Conservation (phyloP, 2,888 invertebrate genomes). For the Ormyrus nitidulus region DNA sequence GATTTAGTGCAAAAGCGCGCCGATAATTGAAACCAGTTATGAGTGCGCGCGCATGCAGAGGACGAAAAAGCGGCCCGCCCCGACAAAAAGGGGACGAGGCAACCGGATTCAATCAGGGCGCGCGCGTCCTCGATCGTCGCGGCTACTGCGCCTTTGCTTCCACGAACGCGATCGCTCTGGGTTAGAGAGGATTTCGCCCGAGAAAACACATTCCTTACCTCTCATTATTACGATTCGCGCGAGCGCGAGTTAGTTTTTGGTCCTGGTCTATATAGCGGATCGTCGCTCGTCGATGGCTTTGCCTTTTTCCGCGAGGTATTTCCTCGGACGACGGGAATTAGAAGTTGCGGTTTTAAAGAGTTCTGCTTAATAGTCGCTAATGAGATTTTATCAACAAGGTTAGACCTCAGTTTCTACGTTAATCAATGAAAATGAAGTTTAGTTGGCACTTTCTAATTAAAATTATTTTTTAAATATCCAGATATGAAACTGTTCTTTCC, state of each 20-base stretch:
- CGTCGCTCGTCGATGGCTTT: no score
- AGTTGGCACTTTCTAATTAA: no score
- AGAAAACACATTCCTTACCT: conserved; percentile 49
- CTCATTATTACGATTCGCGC: conserved; percentile 28
- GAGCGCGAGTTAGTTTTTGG: neutral
- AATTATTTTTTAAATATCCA: no score
- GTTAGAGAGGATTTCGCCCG: conserved; percentile 14
- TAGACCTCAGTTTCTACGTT: no score
- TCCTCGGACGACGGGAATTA: no score
- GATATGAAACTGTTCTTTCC: no score
- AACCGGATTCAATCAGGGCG: conserved; percentile 57
- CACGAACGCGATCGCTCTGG: conserved; percentile 19
- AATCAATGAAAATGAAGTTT: no score
- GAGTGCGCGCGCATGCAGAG: conserved; percentile 43
- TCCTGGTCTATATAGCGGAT: neutral
- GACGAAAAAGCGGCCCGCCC: conserved; percentile 51
- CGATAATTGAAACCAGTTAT: conserved; percentile 61
- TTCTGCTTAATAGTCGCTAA: no score
- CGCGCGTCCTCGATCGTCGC: neutral
- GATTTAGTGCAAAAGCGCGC: conserved; percentile 56
- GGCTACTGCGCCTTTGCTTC: conserved; percentile 37
- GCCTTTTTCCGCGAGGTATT: no score
- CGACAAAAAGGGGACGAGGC: conserved; percentile 34
- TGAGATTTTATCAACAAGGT: no score
- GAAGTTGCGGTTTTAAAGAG: no score